Evolutionary conservation across 2,797 vertebrate species (phyloP), one percentile per base, ranked within the genome.

Genomic region (Poecile montanus): DNA sequence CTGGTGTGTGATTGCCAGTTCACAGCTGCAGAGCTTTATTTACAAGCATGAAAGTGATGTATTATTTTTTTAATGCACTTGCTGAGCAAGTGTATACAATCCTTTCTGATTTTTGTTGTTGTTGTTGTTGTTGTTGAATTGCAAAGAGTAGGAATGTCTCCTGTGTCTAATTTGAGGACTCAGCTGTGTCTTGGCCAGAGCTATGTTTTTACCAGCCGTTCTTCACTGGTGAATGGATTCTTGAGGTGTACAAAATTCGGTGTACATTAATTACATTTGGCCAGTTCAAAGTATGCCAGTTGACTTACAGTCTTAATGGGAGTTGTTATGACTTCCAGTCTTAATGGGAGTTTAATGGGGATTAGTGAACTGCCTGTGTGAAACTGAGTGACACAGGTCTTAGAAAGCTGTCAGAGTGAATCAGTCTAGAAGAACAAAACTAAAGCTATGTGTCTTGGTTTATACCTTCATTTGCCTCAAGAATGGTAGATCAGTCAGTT

Each of bases 141-240:
- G 11, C 29, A 71, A 78, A 75, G 19, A 74, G 8, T 18, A 47
- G n/a, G 76, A 78, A n/a, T 1, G 0, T 40, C 25, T 71, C 2
- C 2, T 0, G 1, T 2, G 2, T 58, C 48, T 25, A 22, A 22
- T n/a, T 26, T 73, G 13, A 65, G 14, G 4, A 66, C 10, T 71
- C 62, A 36, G 14, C 47, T 58, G 6, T 53, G 7, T 84, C 42
- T 61, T 58, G 23, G 10, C 21, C 51, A 88, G 34, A 38, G 25
- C 8, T 67, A 1, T 22, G 45, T 76, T 87, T 87, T 82, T 54
- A 61, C 21, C 29, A 72, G 14, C 11, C 48, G 1, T 42, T 78
- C 50, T 57, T 29, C 40, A 27, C 19, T 58, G 23, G 23, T 58
- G 40, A 79, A 42, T 53, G 34, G 16, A 25, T 66, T 61, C 13